Conservation (phyloP, 37 sponge, comb jelly and placozoan species). For the Aplysina aerophoba region DNA sequence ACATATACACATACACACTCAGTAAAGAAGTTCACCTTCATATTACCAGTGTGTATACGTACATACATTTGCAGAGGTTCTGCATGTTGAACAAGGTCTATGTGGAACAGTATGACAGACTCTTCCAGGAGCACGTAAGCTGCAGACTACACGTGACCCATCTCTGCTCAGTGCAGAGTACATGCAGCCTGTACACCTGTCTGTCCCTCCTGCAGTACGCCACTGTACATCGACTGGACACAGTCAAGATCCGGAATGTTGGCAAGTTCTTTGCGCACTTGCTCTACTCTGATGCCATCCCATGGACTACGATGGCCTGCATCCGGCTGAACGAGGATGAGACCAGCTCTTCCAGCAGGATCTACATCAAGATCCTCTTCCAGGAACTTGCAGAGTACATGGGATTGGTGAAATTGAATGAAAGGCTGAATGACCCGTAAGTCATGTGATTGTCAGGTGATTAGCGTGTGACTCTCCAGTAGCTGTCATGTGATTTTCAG, state of each 20-base stretch:
- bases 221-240: constrained; percentile 94
- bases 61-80: constrained; percentile 85
- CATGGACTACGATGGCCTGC: constrained; percentile 92
- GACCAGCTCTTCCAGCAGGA: constrained; percentile 98
- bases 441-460: constrained; percentile 2
- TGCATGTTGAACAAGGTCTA: constrained; percentile 89
- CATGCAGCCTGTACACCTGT: background rate
- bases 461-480: too few relatives aligned
- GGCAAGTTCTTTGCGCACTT: constrained; percentile 92
- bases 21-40: too few relatives aligned
- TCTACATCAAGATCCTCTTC: constrained; percentile 98
- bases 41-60: too few relatives aligned
- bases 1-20: too few relatives aligned
- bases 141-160: too few relatives aligned
- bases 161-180: background rate
- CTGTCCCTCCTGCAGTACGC: constrained; percentile 57
- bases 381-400: constrained; percentile 96
- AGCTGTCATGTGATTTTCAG: too few relatives aligned
- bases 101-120: constrained; percentile 76
- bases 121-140: constrained; percentile 84
- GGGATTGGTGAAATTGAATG: constrained; percentile 89
- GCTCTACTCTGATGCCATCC: constrained; percentile 94
- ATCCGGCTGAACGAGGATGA: constrained; percentile 97
- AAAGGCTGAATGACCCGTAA: constrained; percentile 88
- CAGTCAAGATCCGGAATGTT: constrained; percentile 96